Conservation (phyloP, 2,888 invertebrate species). For the Sinotaia quadrata region DNA sequence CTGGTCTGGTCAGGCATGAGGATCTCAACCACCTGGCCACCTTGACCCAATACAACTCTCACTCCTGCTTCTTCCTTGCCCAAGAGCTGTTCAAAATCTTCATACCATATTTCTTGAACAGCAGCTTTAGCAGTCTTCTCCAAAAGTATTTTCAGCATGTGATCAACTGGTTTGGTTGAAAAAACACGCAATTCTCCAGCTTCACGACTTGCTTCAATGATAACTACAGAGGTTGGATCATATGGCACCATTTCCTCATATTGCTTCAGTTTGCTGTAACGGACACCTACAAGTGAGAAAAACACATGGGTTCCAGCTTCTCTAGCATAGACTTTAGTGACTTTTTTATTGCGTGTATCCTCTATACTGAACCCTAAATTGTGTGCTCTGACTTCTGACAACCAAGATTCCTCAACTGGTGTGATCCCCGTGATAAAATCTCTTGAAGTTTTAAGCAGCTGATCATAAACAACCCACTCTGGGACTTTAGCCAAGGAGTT, state of each 20-base stretch:
- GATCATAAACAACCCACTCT: slow-evolving; percentile 58
- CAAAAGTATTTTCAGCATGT: background rate
- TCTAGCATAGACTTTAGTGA: slow-evolving; percentile 36
- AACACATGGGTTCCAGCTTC: slow-evolving; percentile 46
- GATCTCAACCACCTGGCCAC: slow-evolving; percentile 43
- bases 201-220: slow-evolving; percentile 50
- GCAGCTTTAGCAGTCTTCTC: slow-evolving; percentile 14
- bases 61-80: slow-evolving; percentile 35
- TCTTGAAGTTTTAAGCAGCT: slow-evolving; percentile 53
- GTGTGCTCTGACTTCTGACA: slow-evolving; percentile 35
- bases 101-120: slow-evolving; percentile 26
- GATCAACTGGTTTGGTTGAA: slow-evolving; percentile 21
- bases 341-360: slow-evolving; percentile 34
- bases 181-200: slow-evolving; percentile 46
- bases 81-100: slow-evolving; percentile 35
- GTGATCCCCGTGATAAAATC: slow-evolving; percentile 60
- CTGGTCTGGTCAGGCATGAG: slow-evolving; percentile 52
- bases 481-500: slow-evolving; percentile 47
- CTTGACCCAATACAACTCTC: slow-evolving; percentile 46
- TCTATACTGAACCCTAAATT: slow-evolving; percentile 39
- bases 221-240: slow-evolving; percentile 37
- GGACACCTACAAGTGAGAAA: slow-evolving; percentile 48
- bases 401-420: slow-evolving; percentile 48
- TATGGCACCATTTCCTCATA: slow-evolving; percentile 41
- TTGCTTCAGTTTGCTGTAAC: slow-evolving; percentile 42